phyloP scores from a whole-genome alignment of 2,797 vertebrate species.

The Falco rusticolus region DNA sequence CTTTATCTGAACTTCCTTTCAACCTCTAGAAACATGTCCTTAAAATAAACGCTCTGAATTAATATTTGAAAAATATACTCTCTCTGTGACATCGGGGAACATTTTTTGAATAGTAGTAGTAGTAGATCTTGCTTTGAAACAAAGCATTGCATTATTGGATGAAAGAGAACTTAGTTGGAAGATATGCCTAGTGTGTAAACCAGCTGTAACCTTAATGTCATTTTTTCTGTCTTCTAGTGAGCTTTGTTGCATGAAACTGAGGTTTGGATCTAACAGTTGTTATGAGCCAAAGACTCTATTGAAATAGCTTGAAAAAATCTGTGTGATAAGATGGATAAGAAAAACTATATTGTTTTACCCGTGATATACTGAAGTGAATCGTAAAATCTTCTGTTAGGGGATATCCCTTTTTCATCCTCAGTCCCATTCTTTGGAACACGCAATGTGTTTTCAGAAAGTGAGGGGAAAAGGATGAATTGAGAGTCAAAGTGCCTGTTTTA shows the following conservation, averaged over 20 bases:
- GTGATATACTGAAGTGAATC: background rate
- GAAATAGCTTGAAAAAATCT: background rate
- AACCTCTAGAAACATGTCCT: slow-evolving; percentile 25
- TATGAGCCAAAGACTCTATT: background rate
- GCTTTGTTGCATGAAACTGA: background rate
- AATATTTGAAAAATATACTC: slow-evolving; percentile 7
- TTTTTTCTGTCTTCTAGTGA: background rate
- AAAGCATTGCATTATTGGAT: background rate
- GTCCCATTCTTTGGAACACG: background rate
- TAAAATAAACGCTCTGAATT: slow-evolving; percentile 30
- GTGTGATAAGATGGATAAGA: background rate
- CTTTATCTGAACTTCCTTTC: slow-evolving; percentile 59
- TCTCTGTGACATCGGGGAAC: background rate
- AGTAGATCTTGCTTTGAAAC: background rate
- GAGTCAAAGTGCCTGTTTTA: background rate
- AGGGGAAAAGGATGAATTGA: background rate
- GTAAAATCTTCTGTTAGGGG: background rate
- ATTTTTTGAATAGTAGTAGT: background rate
- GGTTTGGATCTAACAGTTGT: background rate
- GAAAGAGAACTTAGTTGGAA: background rate
- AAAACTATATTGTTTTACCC: background rate
- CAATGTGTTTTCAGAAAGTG: background rate
- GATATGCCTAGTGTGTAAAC: background rate
- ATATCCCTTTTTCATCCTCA: background rate
- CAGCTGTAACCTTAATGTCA: background rate